Evolutionary conservation across 2,888 invertebrate genomes (phyloP), one percentile per base, ranked within the genome.

Genomic region (Tetrapedia diversipes): DNA sequence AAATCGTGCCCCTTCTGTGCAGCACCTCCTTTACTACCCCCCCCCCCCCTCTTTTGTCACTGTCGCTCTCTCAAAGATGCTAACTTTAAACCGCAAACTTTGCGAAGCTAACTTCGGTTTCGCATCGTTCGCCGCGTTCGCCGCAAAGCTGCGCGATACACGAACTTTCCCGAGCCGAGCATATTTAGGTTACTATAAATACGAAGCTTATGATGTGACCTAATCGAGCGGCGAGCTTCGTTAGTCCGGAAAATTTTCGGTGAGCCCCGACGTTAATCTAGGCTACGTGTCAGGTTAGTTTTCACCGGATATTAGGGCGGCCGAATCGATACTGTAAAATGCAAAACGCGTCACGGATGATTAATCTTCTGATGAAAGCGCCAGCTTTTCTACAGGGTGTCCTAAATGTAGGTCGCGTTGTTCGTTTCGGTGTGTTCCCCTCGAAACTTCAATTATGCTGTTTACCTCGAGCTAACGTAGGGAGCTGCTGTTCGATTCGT

Each of bases 201-300:
- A 80, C 24, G 67, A 73, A 51, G 70, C 80, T 83, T 85, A 64
- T 82, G 85, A 83, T 74, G 79, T 79, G 65, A 59, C 56, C 45
- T 47, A 83, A 56, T 56, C 70, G 67, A 75, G 68, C 77, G 80
- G 59, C 54, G 77, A 83, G 56, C 83, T 83, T 82, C 85, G 85
- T 77, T 75, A 83, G 71, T 37, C 77, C 49, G 83, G 80, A 83
- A 83, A 83, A 82, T 77, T 57, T 56, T 75, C 72, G 68, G 53
- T 63, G 34, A 69, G 45, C 64, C 53, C 27, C 27, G 16, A 45
- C 63, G 39, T 51, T 56, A 56, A 82, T 76, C 41, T 61, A 71
- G 73, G 59, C 53, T 67, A 64, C 49, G 16, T 45, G 76, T 60
- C 59, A 49, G n/a, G 60, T 64, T 71, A 24, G 27, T 57, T 61